Evolutionary conservation across 2,113 vertebrate species (phyloP), one percentile per base, ranked within the genome.

Genomic region (Periophthalmus modestus): DNA sequence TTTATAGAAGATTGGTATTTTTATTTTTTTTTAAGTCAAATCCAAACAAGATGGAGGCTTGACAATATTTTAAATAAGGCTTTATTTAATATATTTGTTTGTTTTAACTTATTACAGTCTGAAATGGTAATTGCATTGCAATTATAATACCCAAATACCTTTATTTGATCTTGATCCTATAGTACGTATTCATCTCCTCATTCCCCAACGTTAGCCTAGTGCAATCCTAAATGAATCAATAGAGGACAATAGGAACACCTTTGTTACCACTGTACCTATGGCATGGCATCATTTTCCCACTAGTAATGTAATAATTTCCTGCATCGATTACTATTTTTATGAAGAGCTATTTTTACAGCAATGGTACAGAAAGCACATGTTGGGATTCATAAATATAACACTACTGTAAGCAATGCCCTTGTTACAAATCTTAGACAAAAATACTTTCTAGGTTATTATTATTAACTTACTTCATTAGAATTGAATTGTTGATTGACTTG

Each of bases 321-420:
- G 72, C 83, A 87, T 84, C 72, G 73, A 88, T 85, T 70, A 86
- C 87, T 91, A 88, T 92, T 92, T 91, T 92, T 88, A 86, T 92
- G 88, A 87, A 89, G 85, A 92, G 89, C 75, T 91, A 92, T 92
- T 91, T 91, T 91, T 91, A 71, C 90, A 92, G 77, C 84, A 52
- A 79, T 82, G 86, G 80, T 91, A 87, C 71, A 79, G 78, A 89
- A 86, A 87, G 80, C 86, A 81, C 82, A 86, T 81, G 72, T 82
- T 80, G 74, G 69, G 82, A 75, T 84, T 79, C 74, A 75, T 71
- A 70, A 82, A 74, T 70, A 46, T 75, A 68, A 82, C 78, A 81
- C 87, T 67, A 80, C 75, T 87, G 75, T 71, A 71, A 81, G 78
- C 72, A 80, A 80, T 69, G 68, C 87, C 87, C 79, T 86, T 82